A percentile compares a stretch with the other conserved stretches of the same genome.
phyloP scores from a whole-genome alignment of 1,140 invertebrate genomes.

The Campoletis sonorensis region DNA sequence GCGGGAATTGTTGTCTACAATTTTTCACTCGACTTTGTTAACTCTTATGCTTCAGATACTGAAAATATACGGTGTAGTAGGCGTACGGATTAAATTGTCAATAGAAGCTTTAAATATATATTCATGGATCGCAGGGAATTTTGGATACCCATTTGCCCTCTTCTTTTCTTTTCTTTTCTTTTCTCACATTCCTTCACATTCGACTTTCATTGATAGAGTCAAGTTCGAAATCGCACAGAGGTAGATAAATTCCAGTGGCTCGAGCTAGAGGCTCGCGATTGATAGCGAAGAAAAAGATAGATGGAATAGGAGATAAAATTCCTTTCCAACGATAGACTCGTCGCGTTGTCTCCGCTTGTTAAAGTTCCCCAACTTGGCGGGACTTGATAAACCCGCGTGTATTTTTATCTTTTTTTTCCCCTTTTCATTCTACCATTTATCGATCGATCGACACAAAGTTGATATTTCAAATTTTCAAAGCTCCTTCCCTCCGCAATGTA shows the following conservation, averaged over 20 bases:
- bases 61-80: not conserved
- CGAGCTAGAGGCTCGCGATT: not conserved
- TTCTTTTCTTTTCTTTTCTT: not conserved
- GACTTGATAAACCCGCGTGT: no score
- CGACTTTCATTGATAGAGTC: constrained; percentile 19
- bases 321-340: no score
- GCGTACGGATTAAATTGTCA: not conserved
- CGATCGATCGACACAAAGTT: no score
- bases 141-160: not conserved
- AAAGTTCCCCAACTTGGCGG: not conserved
- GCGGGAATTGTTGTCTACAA: not conserved
- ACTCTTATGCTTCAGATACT: not conserved
- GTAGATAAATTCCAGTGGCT: not conserved
- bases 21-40: constrained; percentile 26
- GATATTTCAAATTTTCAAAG: no score
- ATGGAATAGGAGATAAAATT: not conserved
- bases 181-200: not conserved
- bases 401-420: no score
- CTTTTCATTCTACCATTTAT: no score
- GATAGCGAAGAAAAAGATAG: not conserved
- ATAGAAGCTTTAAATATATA: not conserved
- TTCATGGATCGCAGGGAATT: constrained; percentile 2
- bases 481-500: no score
- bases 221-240: not conserved
- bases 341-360: not conserved